phyloP scores from a whole-genome alignment of 2,888 invertebrate genomes.

The Laothoe populi region DNA sequence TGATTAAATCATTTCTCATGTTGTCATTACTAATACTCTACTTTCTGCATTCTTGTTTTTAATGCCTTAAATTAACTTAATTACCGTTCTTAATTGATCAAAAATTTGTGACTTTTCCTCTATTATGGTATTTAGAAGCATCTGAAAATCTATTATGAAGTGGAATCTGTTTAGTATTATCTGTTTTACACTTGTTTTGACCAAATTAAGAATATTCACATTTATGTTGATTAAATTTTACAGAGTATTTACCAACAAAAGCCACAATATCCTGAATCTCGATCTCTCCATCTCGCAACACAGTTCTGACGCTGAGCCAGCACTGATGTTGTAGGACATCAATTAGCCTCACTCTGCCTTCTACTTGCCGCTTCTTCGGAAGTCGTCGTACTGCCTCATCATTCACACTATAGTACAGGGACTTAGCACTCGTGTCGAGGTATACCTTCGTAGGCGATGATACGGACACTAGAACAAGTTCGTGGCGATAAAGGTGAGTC shows the following conservation, averaged over 20 bases:
- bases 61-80: not conserved
- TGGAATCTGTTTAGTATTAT: too few species aligned
- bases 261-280: constrained; percentile 83
- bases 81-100: too few species aligned
- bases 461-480: constrained; percentile 78
- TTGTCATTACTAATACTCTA: not conserved
- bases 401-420: constrained; percentile 75
- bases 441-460: constrained; percentile 84
- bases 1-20: too few species aligned
- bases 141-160: too few species aligned
- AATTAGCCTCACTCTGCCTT: constrained; percentile 60
- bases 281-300: constrained; percentile 69
- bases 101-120: too few species aligned
- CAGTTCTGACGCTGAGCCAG: constrained; percentile 73
- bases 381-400: constrained; percentile 59
- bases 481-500: constrained; percentile 57
- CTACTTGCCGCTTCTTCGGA: constrained; percentile 36
- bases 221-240: too few species aligned
- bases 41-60: not conserved
- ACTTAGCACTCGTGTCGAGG: constrained; percentile 73
- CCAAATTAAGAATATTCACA: too few species aligned
- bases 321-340: constrained; percentile 66
- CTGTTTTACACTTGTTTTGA: too few species aligned
- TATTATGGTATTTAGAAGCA: too few species aligned
- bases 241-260: constrained; percentile 69